Evolutionary conservation across 2,113 vertebrate genomes (phyloP), one percentile per base, ranked within the genome.

Genomic region (Empidonax traillii): DNA sequence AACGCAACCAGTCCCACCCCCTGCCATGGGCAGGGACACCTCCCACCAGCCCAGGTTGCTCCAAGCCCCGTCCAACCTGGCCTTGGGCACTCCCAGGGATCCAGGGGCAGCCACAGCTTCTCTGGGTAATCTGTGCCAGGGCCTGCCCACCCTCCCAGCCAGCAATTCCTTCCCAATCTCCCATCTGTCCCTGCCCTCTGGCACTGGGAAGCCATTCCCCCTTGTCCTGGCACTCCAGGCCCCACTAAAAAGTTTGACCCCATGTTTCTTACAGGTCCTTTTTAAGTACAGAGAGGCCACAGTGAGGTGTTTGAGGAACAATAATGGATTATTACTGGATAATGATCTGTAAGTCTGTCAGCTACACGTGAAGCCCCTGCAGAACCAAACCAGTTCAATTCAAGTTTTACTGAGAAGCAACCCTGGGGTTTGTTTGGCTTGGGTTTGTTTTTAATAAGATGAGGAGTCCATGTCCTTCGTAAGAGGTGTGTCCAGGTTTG

Each of bases 31-130:
- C 65, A 78, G 43, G 65, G 74, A 46, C 81, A 91, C 6, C 33
- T 43, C 0, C 21, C 27, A 25, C 15, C 4, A 1, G 3, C 18
- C 10, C 82, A 61, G 18, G 14, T 0, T 28, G 53, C n/a, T 41
- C 39, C 24, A 8, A 65, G 23, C 9, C 33, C 28, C 1, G 0
- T 53, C 46, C 61, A 86, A 2, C 19, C 46, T 14, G 53, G 41
- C 22, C 35, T 25, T 10, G 68, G 11, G 3, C 28, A 24, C 23
- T 51, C 0, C 3, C 62, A 91, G 62, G 68, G 35, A 53, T 53
- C 31, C 53, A 33, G n/a, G 10, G 39, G 44, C 58, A 61, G 58
- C 35, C 58, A 61, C 58, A 61, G 35, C 24, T 61, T 10, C 58
- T 61, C 35, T 37, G 35, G 4, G 2, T 21, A 37, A 7, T 15